Evolutionary conservation across 2,113 vertebrate species (phyloP).

Genomic region (Cairina moschata): DNA sequence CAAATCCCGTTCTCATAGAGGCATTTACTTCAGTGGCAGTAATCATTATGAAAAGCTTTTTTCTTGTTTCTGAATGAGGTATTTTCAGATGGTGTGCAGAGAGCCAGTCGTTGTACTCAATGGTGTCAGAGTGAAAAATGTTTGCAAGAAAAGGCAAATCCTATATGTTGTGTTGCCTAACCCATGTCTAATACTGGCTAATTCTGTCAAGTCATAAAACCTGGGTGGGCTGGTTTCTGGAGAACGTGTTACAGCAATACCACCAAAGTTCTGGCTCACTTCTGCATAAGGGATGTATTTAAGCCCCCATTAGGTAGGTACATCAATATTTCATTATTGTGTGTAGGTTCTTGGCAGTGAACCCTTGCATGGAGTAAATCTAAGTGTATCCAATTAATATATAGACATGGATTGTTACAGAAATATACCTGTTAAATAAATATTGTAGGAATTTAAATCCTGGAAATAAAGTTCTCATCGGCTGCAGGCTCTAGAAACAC

Average conservation of each 20-base stretch:
- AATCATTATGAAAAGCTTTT: not conserved
- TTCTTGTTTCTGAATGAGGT: not conserved
- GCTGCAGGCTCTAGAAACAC: not conserved
- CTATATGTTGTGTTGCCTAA: not conserved
- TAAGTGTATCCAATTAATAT: not conserved
- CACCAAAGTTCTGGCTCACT: constrained; percentile 17
- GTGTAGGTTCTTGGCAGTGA: not conserved
- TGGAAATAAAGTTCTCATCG: not conserved
- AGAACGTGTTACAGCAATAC: constrained; percentile 31
- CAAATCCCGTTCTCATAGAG: not conserved
- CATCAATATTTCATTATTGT: not conserved
- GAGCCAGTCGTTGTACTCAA: not conserved
- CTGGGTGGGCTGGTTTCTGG: constrained; percentile 70
- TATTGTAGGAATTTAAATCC: not conserved
- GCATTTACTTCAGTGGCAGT: not conserved
- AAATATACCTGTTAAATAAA: not conserved
- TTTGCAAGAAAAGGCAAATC: not conserved
- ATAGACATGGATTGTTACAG: not conserved
- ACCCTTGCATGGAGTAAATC: not conserved
- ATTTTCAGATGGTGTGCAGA: not conserved
- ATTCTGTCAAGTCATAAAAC: constrained; percentile 65
- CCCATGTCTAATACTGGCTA: constrained; percentile 8
- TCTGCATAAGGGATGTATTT: constrained; percentile 24
- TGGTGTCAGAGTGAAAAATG: not conserved
- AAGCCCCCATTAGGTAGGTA: constrained; percentile 16